phyloP scores from a whole-genome alignment of 2,797 vertebrate species.

The Cygnus olor region DNA sequence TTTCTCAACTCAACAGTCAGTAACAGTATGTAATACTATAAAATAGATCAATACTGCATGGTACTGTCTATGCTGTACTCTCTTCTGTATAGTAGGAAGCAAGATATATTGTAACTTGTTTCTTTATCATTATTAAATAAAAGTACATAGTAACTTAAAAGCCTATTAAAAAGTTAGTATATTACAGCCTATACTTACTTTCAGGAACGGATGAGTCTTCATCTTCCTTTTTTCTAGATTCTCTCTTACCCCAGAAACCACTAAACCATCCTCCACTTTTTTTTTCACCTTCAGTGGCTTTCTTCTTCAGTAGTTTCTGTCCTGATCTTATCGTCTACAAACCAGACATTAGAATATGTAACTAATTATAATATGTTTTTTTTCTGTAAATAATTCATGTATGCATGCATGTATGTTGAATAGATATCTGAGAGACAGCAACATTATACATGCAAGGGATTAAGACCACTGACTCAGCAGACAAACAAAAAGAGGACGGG shows the following conservation, averaged over 20 bases:
- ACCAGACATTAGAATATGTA: neutral
- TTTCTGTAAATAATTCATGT: neutral
- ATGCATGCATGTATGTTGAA: neutral
- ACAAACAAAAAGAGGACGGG: neutral
- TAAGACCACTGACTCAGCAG: neutral
- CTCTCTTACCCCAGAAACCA: constrained; percentile 88
- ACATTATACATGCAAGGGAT: neutral
- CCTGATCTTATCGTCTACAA: constrained; percentile 90
- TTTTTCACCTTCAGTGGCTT: constrained; percentile 81
- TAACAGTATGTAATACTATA: neutral
- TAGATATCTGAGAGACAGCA: neutral
- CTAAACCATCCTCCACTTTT: constrained; percentile 89
- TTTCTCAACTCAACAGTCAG: neutral
- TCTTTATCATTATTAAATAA: neutral
- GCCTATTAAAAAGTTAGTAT: neutral
- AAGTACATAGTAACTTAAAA: neutral
- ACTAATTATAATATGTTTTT: neutral
- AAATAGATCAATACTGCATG: neutral
- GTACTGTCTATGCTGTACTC: neutral
- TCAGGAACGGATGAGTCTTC: constrained; percentile 84
- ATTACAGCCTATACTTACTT: constrained; percentile 74
- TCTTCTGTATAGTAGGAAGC: neutral
- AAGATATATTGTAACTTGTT: neutral
- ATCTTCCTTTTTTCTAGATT: constrained; percentile 87
- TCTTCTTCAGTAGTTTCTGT: constrained; percentile 89